Percentiles rank a stretch among this genome's conserved stretches.
Evolutionary conservation across 2,113 vertebrate genomes (phyloP).

Genomic region (Suricata suricatta): DNA sequence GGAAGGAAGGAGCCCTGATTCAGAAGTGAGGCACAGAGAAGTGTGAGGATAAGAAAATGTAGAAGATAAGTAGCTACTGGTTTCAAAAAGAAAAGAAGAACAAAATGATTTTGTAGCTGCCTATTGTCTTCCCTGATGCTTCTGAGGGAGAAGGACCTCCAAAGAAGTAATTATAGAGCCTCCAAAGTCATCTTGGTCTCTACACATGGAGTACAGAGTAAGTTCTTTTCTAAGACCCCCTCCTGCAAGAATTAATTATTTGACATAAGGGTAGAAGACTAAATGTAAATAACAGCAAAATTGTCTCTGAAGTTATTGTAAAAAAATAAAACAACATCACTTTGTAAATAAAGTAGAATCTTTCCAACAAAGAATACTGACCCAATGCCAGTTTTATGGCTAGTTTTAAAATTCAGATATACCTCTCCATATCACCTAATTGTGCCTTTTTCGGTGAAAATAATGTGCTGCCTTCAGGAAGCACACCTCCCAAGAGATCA

Average conservation of each 20-base stretch:
- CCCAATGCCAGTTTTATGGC: not conserved
- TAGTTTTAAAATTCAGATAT: not conserved
- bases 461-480: conserved; percentile 33
- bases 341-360: conserved; percentile 21
- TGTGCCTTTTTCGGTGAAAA: conserved; percentile 17
- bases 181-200: not conserved
- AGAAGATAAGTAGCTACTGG: not conserved
- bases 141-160: not conserved
- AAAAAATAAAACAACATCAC: not conserved
- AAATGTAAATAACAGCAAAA: conserved; percentile 35
- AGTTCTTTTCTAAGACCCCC: not conserved
- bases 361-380: conserved; percentile 28
- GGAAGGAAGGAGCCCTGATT: not conserved
- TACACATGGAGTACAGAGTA: not conserved
- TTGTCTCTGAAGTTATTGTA: not conserved
- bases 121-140: not conserved
- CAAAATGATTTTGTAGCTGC: not conserved
- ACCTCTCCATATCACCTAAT: not conserved
- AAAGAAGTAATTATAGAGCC: not conserved
- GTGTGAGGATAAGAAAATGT: not conserved
- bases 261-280: not conserved
- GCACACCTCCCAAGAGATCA: not conserved
- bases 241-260: not conserved
- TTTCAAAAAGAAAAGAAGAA: not conserved
- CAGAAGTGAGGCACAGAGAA: not conserved